These are phyloP conservation scores for Bimastos eiseni DNA, from an alignment of 2,888 invertebrate species.

Conservation along the genomic window DNA sequence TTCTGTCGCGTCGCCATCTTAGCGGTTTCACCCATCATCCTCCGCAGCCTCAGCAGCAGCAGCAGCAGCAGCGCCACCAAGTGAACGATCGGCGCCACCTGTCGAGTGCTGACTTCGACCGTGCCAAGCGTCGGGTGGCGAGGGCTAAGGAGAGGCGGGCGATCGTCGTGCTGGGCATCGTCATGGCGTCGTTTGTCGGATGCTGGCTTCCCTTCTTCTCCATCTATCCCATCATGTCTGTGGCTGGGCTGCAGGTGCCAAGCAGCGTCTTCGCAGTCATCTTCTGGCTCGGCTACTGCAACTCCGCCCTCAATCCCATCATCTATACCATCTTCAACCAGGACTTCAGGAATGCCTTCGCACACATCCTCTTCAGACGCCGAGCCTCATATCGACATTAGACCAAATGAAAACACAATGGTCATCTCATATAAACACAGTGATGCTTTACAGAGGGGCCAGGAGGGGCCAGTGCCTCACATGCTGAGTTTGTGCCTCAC, in stretches of 20 bases:
- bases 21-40: background rate
- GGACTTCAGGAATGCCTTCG: constrained; percentile 84
- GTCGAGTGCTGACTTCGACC: constrained; percentile 75
- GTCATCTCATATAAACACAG: background rate
- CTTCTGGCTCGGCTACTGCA: constrained; percentile 79
- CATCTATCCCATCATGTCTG: constrained; percentile 62
- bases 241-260: constrained; percentile 77
- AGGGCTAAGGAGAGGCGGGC: constrained; percentile 94
- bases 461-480: no score
- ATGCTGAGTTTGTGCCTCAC: no score
- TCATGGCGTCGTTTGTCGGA: constrained; percentile 97
- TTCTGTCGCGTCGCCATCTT: background rate
- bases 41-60: background rate
- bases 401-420: background rate
- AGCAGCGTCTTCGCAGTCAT: constrained; percentile 66
- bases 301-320: constrained; percentile 79
- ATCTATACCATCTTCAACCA: constrained; percentile 93
- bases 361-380: constrained; percentile 21
- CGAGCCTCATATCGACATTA: background rate
- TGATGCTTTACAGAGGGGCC: no score
- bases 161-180: constrained; percentile 91
- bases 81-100: constrained; percentile 53
- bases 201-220: constrained; percentile 98
- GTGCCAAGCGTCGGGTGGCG: constrained; percentile 88
- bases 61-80: background rate